Evolutionary conservation across 2,113 vertebrate genomes (phyloP).

Genomic region (Clupea harengus): DNA sequence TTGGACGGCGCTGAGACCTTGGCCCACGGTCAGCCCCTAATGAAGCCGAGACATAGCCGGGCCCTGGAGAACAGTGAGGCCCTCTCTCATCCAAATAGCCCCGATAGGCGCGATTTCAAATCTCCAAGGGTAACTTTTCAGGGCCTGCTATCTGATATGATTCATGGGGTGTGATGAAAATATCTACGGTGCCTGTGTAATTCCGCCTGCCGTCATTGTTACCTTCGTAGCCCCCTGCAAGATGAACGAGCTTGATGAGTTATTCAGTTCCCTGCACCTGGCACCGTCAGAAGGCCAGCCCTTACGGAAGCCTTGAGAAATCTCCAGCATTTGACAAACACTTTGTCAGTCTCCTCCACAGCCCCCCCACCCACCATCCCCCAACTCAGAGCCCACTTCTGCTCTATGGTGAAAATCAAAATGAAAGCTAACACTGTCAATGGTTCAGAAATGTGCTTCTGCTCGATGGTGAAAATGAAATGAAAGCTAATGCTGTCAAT

Average conservation of each 20-base stretch:
- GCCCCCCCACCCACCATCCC: not conserved
- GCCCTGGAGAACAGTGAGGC: not conserved
- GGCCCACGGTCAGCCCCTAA: constrained; percentile 39
- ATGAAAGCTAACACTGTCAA: constrained; percentile 62
- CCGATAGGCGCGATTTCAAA: constrained; percentile 25
- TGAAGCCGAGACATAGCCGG: constrained; percentile 32
- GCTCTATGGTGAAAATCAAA: not conserved
- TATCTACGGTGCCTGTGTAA: constrained; percentile 52
- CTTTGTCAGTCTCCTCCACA: constrained; percentile 53
- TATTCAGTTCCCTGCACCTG: constrained; percentile 64
- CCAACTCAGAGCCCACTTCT: not conserved
- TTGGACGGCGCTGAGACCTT: constrained; percentile 23
- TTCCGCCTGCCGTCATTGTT: constrained; percentile 45
- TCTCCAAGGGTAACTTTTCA: constrained; percentile 35
- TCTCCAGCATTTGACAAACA: constrained; percentile 58
- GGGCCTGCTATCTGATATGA: constrained; percentile 57
- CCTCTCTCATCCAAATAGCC: constrained; percentile 20
- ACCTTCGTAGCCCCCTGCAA: constrained; percentile 56
- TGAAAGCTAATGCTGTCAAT: constrained; percentile 62
- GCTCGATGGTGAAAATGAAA: not conserved
- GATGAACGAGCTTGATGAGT: constrained; percentile 70
- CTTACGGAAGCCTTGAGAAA: constrained; percentile 63
- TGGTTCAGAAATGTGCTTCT: constrained; percentile 63
- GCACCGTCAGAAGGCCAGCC: constrained; percentile 43
- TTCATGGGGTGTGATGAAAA: constrained; percentile 53